phyloP scores from a whole-genome alignment of 2,113 vertebrate species.

The Erpornis zantholeuca region DNA sequence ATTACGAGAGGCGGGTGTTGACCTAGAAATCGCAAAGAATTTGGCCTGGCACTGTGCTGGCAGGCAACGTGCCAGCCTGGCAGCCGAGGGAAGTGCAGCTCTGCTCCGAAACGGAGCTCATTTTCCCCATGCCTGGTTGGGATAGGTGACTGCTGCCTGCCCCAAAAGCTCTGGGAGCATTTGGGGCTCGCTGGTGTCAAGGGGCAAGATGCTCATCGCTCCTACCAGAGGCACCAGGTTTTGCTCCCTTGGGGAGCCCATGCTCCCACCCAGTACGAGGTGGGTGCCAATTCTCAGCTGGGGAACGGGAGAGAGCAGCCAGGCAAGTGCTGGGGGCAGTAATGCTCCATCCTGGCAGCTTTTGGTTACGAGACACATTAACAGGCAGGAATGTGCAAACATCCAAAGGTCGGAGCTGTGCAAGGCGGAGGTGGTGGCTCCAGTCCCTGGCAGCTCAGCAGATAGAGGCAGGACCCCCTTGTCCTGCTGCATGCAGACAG shows the following conservation, averaged over 20 bases:
- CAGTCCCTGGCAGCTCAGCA: not conserved
- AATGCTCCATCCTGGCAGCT: slow-evolving; percentile 46
- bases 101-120: fast-evolving
- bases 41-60: not conserved
- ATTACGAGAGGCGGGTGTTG: not conserved
- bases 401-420: slow-evolving; percentile 40
- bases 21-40: slow-evolving; percentile 53
- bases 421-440: not conserved
- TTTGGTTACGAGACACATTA: slow-evolving; percentile 77
- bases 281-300: not conserved
- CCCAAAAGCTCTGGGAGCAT: not conserved
- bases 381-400: slow-evolving; percentile 82
- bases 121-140: not conserved
- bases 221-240: not conserved
- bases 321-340: slow-evolving; percentile 1
- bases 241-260: not conserved
- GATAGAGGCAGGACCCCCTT: fast-evolving
- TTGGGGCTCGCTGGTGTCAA: not conserved
- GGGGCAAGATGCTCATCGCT: not conserved
- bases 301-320: not conserved
- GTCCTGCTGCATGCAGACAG: not conserved
- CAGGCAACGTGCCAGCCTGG: not conserved
- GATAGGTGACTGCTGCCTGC: not conserved
- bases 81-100: fast-evolving
- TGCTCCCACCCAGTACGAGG: fast-evolving